phyloP scores from a whole-genome alignment of 2,797 vertebrate genomes.

The Silurus aristotelis region DNA sequence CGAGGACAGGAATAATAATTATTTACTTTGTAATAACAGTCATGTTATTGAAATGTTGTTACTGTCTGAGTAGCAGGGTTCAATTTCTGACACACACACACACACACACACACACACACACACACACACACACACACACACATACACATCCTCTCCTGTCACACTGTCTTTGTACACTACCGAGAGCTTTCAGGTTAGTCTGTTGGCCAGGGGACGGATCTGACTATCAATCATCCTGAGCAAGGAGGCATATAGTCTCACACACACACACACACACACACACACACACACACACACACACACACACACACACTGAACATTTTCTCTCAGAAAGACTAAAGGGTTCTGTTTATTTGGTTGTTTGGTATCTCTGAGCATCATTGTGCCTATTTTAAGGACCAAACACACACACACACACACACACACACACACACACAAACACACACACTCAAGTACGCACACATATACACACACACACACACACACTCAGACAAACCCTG shows the following conservation, averaged over 20 bases:
- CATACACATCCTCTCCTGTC: slow-evolving; percentile 15
- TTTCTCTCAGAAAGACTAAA: neutral
- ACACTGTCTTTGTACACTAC: neutral
- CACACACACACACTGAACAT: neutral
- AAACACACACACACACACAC: slow-evolving; percentile 37
- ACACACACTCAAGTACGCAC: slow-evolving; percentile 10
- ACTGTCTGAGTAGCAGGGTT: neutral
- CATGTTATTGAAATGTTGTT: neutral
- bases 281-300: slow-evolving; percentile 4
- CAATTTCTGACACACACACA: slow-evolving; percentile 26
- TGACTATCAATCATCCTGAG: slow-evolving; percentile 37
- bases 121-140: slow-evolving; percentile 33
- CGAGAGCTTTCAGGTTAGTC: slow-evolving; percentile 31
- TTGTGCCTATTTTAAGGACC: slow-evolving; percentile 12
- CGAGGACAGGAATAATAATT: neutral
- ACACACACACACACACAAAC: neutral
- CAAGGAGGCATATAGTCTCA: slow-evolving; percentile 28
- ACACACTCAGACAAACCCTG: slow-evolving; percentile 9
- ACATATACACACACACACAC: slow-evolving; percentile 8
- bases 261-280: neutral
- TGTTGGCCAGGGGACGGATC: slow-evolving; percentile 25
- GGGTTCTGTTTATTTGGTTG: slow-evolving; percentile 7
- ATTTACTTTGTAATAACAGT: neutral
- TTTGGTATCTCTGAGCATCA: slow-evolving; percentile 9
- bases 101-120: slow-evolving; percentile 26